Conservation (phyloP, 2,113 vertebrate species). For the Marcusenius ussheri region DNA sequence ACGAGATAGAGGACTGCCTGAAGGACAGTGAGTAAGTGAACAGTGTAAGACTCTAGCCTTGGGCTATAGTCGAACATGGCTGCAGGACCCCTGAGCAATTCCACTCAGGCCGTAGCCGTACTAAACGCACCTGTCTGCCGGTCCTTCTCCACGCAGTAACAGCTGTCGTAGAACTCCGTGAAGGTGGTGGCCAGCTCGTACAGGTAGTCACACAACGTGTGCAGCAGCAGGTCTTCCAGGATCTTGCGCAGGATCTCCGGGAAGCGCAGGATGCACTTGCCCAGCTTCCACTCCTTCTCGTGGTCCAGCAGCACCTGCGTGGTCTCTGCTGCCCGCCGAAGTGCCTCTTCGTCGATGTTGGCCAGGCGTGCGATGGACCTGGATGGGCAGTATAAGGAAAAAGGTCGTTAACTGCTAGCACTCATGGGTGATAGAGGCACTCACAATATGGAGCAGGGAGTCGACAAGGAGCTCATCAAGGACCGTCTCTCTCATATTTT, state of each 20-base stretch:
- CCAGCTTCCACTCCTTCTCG: slow-evolving; percentile 94
- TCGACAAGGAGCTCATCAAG: neutral
- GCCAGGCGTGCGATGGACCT: slow-evolving; percentile 91
- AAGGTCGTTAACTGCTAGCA: neutral
- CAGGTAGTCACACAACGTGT: slow-evolving; percentile 88
- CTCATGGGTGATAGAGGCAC: neutral
- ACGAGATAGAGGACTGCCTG: neutral
- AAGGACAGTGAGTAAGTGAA: neutral
- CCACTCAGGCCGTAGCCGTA: neutral
- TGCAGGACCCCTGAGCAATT: neutral
- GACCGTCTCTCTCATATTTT: neutral
- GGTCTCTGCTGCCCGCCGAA: slow-evolving; percentile 71
- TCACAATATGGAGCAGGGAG: neutral
- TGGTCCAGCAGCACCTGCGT: slow-evolving; percentile 78
- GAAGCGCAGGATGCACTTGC: slow-evolving; percentile 86
- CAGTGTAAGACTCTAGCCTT: neutral
- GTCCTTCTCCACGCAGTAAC: slow-evolving; percentile 97
- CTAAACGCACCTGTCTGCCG: slow-evolving; percentile 75
- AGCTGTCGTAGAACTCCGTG: slow-evolving; percentile 96
- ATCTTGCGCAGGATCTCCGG: slow-evolving; percentile 92
- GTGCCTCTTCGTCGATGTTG: slow-evolving; percentile 66
- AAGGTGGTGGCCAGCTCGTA: slow-evolving; percentile 96
- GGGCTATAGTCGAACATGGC: neutral
- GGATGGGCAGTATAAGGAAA: neutral
- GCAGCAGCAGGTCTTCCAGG: slow-evolving; percentile 83